Percentiles rank a stretch among this genome's conserved stretches.
Evolutionary conservation across 2,888 invertebrate species (phyloP).

Genomic region (Hypselothyrea guttata): DNA sequence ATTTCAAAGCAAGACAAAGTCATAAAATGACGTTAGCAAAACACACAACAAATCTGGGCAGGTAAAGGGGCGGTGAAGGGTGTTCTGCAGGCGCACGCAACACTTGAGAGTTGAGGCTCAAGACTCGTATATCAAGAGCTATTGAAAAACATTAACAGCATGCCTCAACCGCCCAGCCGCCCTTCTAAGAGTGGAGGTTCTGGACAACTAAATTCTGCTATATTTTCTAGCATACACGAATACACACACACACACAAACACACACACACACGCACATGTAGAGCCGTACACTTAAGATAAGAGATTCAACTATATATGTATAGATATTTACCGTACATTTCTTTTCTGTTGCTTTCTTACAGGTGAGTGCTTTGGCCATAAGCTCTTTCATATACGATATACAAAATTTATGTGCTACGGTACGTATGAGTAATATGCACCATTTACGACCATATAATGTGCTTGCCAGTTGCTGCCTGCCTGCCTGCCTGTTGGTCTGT

Average conservation of each 20-base stretch:
- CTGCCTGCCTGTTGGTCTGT: background rate
- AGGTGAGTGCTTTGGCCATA: conserved; percentile 62
- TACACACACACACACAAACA: background rate
- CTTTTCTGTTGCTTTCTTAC: conserved; percentile 40
- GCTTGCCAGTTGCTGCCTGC: conserved; percentile 4
- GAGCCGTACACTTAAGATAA: conserved; percentile 2
- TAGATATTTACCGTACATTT: conserved; percentile 5
- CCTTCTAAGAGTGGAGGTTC: background rate
- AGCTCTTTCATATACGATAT: conserved; percentile 15
- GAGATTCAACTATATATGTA: conserved; percentile 13
- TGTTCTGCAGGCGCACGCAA: conserved; percentile 5
- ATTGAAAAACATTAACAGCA: conserved; percentile 66
- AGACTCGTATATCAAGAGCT: conserved; percentile 63
- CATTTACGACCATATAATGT: conserved; percentile 36
- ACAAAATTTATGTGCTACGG: conserved; percentile 38
- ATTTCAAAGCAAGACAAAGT: conserved; percentile 1
- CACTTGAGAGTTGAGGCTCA: background rate
- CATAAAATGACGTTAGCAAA: conserved; percentile 10
- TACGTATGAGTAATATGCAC: conserved; percentile 60
- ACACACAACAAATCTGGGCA: conserved; percentile 3
- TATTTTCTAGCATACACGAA: background rate
- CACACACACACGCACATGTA: background rate
- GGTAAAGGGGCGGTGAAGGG: background rate
- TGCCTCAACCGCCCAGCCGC: conserved; percentile 30
- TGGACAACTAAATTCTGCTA: conserved; percentile 26